Evolutionary conservation across 1,140 invertebrate genomes (phyloP).

Genomic region (Lutraria rhynchaena): DNA sequence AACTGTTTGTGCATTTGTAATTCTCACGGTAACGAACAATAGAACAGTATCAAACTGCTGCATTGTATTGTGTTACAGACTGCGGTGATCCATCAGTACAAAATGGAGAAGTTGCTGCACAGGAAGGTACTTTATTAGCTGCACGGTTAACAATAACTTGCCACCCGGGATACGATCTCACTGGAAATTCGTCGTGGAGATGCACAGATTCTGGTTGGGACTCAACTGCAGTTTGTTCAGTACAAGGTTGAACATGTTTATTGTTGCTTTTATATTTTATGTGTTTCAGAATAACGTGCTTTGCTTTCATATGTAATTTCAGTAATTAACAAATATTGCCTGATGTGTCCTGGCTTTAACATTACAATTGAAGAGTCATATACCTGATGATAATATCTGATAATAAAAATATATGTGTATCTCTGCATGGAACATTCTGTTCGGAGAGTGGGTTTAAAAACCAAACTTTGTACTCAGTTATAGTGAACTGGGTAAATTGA

Average conservation of each 20-base stretch:
- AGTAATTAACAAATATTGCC: background rate
- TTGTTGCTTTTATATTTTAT: background rate
- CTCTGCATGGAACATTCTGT: too few relatives aligned
- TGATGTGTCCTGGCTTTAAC: background rate
- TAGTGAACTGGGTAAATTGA: too few relatives aligned
- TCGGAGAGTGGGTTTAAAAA: too few relatives aligned
- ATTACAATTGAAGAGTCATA: background rate
- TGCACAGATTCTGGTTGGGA: slow-evolving; percentile 13
- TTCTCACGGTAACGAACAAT: too few relatives aligned
- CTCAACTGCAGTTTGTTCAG: background rate
- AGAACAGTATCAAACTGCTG: too few relatives aligned
- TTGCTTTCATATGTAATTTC: background rate
- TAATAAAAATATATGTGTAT: too few relatives aligned
- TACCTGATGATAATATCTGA: too few relatives aligned
- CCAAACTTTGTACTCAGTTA: too few relatives aligned
- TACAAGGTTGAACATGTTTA: background rate
- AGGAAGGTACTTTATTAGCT: background rate
- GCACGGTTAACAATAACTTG: background rate
- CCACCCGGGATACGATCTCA: slow-evolving; percentile 6
- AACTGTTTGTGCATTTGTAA: too few relatives aligned
- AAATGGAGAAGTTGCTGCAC: background rate
- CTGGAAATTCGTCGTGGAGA: background rate
- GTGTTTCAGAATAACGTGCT: background rate
- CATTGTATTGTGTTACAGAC: slow-evolving; percentile 4
- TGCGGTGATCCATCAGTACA: background rate